Conservation (phyloP, 2,113 vertebrate species). For the Vombatus ursinus region DNA sequence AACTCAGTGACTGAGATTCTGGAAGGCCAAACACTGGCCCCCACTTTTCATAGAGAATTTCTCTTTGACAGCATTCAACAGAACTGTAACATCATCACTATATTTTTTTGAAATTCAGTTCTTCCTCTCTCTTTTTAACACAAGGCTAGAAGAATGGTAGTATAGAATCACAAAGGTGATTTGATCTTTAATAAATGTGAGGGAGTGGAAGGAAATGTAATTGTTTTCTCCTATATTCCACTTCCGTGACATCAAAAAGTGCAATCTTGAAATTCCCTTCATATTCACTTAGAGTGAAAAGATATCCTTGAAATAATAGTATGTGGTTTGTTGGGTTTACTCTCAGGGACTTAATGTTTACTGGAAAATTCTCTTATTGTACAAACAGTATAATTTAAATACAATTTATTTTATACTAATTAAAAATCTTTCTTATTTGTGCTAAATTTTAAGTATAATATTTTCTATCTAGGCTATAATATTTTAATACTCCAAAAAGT, state of each 20-base stretch:
- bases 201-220: not conserved
- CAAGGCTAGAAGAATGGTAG: constrained; percentile 29
- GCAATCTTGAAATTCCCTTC: constrained; percentile 17
- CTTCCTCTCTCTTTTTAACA: constrained; percentile 8
- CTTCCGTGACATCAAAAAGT: constrained; percentile 29
- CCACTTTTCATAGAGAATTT: constrained; percentile 60
- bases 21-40: constrained; percentile 61
- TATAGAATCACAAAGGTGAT: not conserved
- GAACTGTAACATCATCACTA: not conserved
- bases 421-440: not conserved
- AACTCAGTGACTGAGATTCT: constrained; percentile 61
- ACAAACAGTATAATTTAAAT: constrained; percentile 49
- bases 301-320: constrained; percentile 18
- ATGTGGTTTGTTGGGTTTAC: not conserved
- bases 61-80: constrained; percentile 60
- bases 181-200: constrained; percentile 59
- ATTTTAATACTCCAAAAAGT: constrained; percentile 17
- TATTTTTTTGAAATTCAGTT: constrained; percentile 47
- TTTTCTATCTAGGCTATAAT: constrained; percentile 25
- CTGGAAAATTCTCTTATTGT: constrained; percentile 28
- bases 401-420: constrained; percentile 28
- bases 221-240: constrained; percentile 54
- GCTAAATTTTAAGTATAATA: constrained; percentile 17
- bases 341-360: constrained; percentile 14
- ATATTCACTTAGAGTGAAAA: constrained; percentile 33